Evolutionary conservation across 2,113 vertebrate species (phyloP).

Genomic region (Anarhynchus alexandrinus): DNA sequence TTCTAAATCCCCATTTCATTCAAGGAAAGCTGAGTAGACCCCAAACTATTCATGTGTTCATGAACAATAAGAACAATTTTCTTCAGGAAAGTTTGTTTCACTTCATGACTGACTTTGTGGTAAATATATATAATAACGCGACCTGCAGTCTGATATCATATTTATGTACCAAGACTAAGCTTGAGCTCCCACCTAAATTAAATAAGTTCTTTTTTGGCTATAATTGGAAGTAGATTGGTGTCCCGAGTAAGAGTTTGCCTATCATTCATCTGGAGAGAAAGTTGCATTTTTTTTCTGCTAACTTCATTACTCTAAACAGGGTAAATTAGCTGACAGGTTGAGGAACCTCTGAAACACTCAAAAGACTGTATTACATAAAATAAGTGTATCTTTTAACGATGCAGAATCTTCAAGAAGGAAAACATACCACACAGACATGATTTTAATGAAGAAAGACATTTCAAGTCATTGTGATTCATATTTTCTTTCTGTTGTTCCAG

Average conservation of each 20-base stretch:
- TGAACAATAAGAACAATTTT: background rate
- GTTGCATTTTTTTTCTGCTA: background rate
- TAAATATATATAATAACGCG: background rate
- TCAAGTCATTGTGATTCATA: background rate
- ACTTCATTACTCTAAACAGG: background rate
- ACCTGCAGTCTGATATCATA: background rate
- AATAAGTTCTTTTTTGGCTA: background rate
- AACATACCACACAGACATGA: background rate
- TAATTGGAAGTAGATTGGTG: background rate
- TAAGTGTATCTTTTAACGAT: background rate
- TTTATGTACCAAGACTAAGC: background rate
- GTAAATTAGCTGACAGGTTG: background rate
- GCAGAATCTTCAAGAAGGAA: background rate
- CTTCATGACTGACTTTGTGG: background rate
- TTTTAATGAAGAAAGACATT: background rate
- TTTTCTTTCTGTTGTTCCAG: background rate
- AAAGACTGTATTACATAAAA: background rate
- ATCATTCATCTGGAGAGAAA: background rate
- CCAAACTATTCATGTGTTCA: background rate
- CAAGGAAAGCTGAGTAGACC: background rate
- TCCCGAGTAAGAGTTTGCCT: background rate
- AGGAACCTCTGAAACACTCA: background rate
- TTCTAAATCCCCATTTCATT: constrained; percentile 32
- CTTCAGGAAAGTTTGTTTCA: background rate
- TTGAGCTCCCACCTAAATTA: background rate